Percentiles rank a stretch among this genome's conserved stretches.
Evolutionary conservation across 2,888 invertebrate species (phyloP).

Genomic region (Arrhopalites spinosus): DNA sequence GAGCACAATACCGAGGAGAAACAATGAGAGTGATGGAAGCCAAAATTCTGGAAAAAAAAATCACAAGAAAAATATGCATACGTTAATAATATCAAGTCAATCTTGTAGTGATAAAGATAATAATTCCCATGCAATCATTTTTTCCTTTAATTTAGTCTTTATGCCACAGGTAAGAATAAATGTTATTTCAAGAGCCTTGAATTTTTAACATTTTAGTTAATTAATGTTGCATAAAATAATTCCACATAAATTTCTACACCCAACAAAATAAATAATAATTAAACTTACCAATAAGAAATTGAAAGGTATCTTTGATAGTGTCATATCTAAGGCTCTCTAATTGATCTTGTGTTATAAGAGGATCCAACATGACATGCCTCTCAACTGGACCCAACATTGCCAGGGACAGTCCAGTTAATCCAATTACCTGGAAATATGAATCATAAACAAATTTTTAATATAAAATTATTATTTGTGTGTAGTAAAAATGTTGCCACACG

Average conservation of each 20-base stretch:
- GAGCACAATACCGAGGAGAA: conserved; percentile 42
- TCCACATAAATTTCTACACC: too few relatives aligned
- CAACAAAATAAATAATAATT: too few relatives aligned
- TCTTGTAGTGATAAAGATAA: too few relatives aligned
- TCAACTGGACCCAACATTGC: conserved; percentile 39
- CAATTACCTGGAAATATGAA: conserved; percentile 37
- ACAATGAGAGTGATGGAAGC: conserved; percentile 45
- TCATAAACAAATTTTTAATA: neutral
- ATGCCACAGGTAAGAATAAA: too few relatives aligned
- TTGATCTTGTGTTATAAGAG: conserved; percentile 23
- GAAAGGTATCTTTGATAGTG: conserved; percentile 44
- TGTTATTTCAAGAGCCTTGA: too few relatives aligned
- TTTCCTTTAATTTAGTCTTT: neutral
- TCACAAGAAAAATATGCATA: neutral
- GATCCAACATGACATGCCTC: conserved; percentile 43
- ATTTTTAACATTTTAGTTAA: too few relatives aligned
- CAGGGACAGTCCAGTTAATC: conserved; percentile 42
- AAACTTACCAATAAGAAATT: conserved; percentile 44
- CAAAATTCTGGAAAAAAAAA: conserved; percentile 44
- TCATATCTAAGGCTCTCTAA: conserved; percentile 36
- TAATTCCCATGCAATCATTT: neutral
- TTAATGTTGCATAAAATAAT: too few relatives aligned
- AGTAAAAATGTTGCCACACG: neutral
- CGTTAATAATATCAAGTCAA: too few relatives aligned
- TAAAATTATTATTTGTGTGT: neutral